Base-by-base conservation (phyloP, 2,113 vertebrate species). In the Trichomycterus rosablanca region DNA sequence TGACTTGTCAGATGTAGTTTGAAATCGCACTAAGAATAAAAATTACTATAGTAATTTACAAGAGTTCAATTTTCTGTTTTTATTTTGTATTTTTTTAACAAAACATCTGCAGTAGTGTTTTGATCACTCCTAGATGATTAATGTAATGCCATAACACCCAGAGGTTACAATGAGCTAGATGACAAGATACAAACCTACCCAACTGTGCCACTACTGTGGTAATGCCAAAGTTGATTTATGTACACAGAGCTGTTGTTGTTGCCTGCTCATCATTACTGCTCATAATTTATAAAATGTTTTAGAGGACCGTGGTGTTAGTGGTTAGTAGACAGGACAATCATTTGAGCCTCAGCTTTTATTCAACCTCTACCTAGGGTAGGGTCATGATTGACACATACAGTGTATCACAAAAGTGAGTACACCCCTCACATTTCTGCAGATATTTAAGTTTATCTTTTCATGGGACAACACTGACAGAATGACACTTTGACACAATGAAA, bases 1-100 rank as follows among this genome's bases (percentile, higher is more conserved):
- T 45, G 19, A 37, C 61, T 39, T n/a, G n/a, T n/a, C n/a, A n/a
- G n/a, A n/a, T n/a, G 39, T 42, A 39, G 30, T 46, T 52, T 57
- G 50, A 63, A 67, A 66, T 2, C n/a, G 45, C 44, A 61, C 57
- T 51, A 32, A 56, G 44, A 10, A 11, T n/a, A 62, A 66, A 66
- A 61, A 61, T 71, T 43, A 57, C 57, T 55, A 28, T 66, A 66
- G 65, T 57, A 61, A 61, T 51, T 63, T n/a, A n/a, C n/a, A n/a
- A n/a, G n/a, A n/a, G n/a, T n/a, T 30, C 26, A 61, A 32, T 71
- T 49, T 54, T 71, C 44, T 9, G 12, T 71, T 61, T 51, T n/a
- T n/a, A n/a, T n/a, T n/a, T n/a, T n/a, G n/a, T n/a, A n/a, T n/a
- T n/a, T n/a, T n/a, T n/a, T 66, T 57, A 71, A 45, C 34, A 23